Conservation (phyloP, 2,113 vertebrate genomes). For the Gavialis gangeticus region DNA sequence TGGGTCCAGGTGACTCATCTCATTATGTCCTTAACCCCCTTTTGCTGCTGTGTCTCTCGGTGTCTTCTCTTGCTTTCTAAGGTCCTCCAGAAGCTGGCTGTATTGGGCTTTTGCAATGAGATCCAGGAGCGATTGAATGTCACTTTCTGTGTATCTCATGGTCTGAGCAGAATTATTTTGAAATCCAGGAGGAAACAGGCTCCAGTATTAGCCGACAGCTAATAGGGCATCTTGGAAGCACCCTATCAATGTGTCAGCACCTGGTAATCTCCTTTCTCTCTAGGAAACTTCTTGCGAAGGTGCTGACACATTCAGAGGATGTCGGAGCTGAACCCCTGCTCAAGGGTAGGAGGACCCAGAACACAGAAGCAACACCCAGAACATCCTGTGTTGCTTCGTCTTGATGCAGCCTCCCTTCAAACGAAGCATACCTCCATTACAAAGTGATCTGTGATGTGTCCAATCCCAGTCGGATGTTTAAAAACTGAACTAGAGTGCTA, state of each 20-base stretch:
- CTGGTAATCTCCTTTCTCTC: background rate
- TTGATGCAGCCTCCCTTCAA: rapidly evolving
- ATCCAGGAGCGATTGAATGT: background rate
- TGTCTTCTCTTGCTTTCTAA: rapidly evolving
- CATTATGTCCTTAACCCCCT: background rate
- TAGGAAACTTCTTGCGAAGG: background rate
- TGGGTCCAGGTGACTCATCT: slow-evolving; percentile 45
- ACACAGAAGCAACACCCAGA: rapidly evolving
- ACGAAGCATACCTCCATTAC: background rate
- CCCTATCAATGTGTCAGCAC: slow-evolving; percentile 19
- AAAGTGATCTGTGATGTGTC: background rate
- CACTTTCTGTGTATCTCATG: background rate
- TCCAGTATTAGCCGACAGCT: background rate
- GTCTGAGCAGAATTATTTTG: background rate
- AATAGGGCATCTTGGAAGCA: background rate
- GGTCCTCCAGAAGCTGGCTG: background rate
- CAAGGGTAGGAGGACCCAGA: rapidly evolving
- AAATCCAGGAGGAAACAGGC: background rate
- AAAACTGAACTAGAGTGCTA: background rate
- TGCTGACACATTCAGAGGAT: slow-evolving; percentile 19
- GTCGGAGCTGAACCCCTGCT: background rate
- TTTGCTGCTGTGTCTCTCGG: background rate
- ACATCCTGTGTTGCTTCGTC: background rate
- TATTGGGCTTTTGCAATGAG: background rate
- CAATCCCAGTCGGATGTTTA: background rate